Base-by-base conservation (phyloP, 1,140 invertebrate genomes). In the Aphaenogaster rudis region DNA sequence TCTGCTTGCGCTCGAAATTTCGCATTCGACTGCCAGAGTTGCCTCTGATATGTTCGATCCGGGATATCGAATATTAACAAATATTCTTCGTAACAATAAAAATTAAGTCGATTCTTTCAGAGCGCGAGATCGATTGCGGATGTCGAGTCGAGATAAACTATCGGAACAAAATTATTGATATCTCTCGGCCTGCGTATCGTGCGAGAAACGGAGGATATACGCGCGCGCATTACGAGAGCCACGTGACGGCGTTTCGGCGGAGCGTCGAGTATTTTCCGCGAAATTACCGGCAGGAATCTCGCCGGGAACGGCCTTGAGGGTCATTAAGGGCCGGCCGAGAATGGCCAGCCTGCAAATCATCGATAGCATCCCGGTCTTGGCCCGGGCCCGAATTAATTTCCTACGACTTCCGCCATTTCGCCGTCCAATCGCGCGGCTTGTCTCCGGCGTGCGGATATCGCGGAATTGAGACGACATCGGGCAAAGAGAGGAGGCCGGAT, bases 381-480 rank as follows among this genome's bases (percentile, higher is more conserved):
- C 33, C 13, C 36, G 45, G 36, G 36, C 3, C 15, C 21, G 61
- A 50, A 85, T 84, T 87, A 87, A 84, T 72, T 36, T 42, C 63
- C 48, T 84, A 87, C 59, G 59, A 87, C 57, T 87, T 87, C 86
- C 79, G 86, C 36, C 67, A 61, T 84, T 84, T 36, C 48, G 57
- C 7, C 33, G 42, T 28, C 45, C 79, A 63, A 82, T 84, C 79
- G 54, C 69, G 42, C 21, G 50, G 21, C 82, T 48, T 21, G 79
- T 59, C 36, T 87, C 69, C 79, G 59, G 79, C 21, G 21, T 54
- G 52, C 45, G 79, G 67, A 85, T 84, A 87, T 84, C 59, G 21
- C 45, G 33, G 28, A 82, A 84, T 87, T 87, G 77, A 87, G 79
- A 84, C 57, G 72, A 86, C 28, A 59, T 50, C n/a, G 59, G 15